Evolutionary conservation across 2,888 invertebrate species (phyloP), one percentile per base, ranked within the genome.

Genomic region (Unio delphinus): DNA sequence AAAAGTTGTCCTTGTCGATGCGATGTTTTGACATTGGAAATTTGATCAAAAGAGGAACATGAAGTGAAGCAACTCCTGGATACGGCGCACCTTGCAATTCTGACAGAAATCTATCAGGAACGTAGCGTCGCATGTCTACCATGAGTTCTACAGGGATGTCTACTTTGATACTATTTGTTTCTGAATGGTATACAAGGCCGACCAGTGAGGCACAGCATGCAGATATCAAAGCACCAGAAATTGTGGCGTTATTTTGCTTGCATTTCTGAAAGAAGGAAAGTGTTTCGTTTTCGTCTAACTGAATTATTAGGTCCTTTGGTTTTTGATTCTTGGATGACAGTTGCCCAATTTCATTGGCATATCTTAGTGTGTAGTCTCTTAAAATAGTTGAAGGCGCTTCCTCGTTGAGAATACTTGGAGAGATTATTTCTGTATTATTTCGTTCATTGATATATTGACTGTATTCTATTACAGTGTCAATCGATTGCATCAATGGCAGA

Each of bases 101-200:
- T 45, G 45, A 45, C 1, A 69, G 55, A 18, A 56, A n/a, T 2
- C 66, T 58, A 20, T 65, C 65, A 5, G 58, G 26, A 34, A 61
- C 26, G 26, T 61, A 55, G 6, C 74, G 67, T 17, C 77, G 59
- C 26, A 69, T 65, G 62, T 77, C 77, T 57, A 70, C 55, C 74
- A 77, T 77, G 55, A 63, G 73, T 55, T 77, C 77, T 20, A 77
- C 62, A 15, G 77, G 77, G 18, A 77, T 60, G 54, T 64, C 65
- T 34, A 61, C 28, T 45, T 67, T 11, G 34, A 23, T 30, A 3
- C 55, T 20, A 23, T 45, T 57, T 8, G 64, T 34, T n/a, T 58
- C 54, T 6, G 34, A 15, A 7, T 64, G n/a, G 60, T 71, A 77
- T 6, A 77, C 63, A 18, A 77, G 69, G 57, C 73, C 74, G 58